phyloP scores from a whole-genome alignment of 2,888 invertebrate genomes.

The Drosophila nr. perissopoda region DNA sequence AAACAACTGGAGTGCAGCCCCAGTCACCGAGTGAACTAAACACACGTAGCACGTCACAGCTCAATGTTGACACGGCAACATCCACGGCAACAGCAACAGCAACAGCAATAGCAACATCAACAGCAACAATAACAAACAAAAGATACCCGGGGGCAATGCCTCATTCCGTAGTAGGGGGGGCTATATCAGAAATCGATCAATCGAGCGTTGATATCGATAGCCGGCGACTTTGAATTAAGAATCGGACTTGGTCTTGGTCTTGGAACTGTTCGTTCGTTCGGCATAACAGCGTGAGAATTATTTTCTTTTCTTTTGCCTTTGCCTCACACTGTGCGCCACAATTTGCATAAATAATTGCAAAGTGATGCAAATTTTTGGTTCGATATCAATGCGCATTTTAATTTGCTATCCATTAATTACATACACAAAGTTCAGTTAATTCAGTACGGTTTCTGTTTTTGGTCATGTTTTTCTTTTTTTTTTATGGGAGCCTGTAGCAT shows the following conservation, averaged over 20 bases:
- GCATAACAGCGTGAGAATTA: slow-evolving; percentile 31
- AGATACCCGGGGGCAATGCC: slow-evolving; percentile 42
- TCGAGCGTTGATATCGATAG: slow-evolving; percentile 46
- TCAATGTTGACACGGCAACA: slow-evolving; percentile 51
- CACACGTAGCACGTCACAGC: slow-evolving; percentile 5
- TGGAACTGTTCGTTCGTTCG: slow-evolving; percentile 13
- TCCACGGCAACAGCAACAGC: slow-evolving; percentile 11
- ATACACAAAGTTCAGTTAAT: slow-evolving; percentile 26
- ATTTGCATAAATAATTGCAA: slow-evolving; percentile 78
- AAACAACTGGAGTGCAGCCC: slow-evolving; percentile 61
- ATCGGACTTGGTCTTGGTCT: slow-evolving; percentile 15
- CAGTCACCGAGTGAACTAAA: slow-evolving; percentile 51
- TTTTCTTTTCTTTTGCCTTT: slow-evolving; percentile 9
- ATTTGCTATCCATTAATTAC: slow-evolving; percentile 68
- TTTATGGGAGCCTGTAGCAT: slow-evolving; percentile 32
- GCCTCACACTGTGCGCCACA: slow-evolving; percentile 28
- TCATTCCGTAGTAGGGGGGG: slow-evolving; percentile 8
- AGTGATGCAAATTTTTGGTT: slow-evolving; percentile 66
- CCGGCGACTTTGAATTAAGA: slow-evolving; percentile 29
- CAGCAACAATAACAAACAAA: slow-evolving; percentile 23
- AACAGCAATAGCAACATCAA: slow-evolving; percentile 1
- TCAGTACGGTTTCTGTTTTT: slow-evolving; percentile 24
- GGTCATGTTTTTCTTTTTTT: slow-evolving; percentile 7
- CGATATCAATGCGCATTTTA: slow-evolving; percentile 42
- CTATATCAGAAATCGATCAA: slow-evolving; percentile 68